A percentile compares a stretch with the other conserved stretches of the same genome.
Conservation (phyloP, 2,888 invertebrate species). For the Hipparchia sbordonii region DNA sequence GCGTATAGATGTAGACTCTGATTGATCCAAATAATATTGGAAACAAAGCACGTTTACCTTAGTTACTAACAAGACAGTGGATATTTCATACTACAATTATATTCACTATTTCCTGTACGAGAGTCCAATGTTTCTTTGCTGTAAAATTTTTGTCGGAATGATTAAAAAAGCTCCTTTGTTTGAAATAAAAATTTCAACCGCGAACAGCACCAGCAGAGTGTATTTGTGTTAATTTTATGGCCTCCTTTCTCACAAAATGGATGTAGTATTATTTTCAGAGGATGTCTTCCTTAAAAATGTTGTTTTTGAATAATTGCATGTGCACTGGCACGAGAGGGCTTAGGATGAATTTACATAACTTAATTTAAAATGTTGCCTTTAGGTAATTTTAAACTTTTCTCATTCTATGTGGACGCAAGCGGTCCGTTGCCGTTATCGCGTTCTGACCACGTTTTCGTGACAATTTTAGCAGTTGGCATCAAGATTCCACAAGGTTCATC, state of each 20-base stretch:
- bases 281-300: constrained; percentile 1
- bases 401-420: constrained; percentile 10
- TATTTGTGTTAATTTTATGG: constrained; percentile 37
- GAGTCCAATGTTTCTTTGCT: constrained; percentile 12
- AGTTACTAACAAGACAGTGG: neutral
- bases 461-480: constrained; percentile 28
- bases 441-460: constrained; percentile 17
- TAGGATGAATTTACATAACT: neutral
- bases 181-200: constrained; percentile 37
- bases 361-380: neutral
- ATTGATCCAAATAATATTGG: neutral
- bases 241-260: constrained; percentile 19
- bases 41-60: neutral
- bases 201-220: constrained; percentile 23
- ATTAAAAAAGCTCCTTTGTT: constrained; percentile 47
- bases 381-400: constrained; percentile 4
- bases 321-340: neutral
- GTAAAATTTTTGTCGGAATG: constrained; percentile 30
- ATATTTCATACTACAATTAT: neutral
- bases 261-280: constrained; percentile 13
- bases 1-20: neutral
- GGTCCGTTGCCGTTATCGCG: constrained; percentile 3
- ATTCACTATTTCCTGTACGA: constrained; percentile 4
- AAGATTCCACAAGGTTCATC: constrained; percentile 20
- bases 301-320: constrained; percentile 4